Evolutionary conservation across 30 jellyfish, hydroid and myxozoan genomes (phyloP).

Genomic region (Clytia hemisphaerica): DNA sequence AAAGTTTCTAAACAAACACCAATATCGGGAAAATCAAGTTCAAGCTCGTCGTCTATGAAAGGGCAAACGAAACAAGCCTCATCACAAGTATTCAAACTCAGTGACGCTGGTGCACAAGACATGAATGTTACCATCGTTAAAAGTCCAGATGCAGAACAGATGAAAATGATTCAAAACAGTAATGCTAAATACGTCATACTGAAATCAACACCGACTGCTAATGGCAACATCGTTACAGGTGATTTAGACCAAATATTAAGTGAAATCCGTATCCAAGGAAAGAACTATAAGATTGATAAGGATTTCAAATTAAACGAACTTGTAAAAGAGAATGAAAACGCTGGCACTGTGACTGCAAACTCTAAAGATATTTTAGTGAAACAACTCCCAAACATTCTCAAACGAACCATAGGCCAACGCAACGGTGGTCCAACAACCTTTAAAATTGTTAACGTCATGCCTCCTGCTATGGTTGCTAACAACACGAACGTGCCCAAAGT

Average conservation of each 20-base stretch:
- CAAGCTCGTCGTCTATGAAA: no score
- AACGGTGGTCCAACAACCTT: slow-evolving; percentile 9
- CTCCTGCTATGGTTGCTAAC: no score
- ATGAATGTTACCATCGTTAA: no score
- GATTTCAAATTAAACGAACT: slow-evolving; percentile 16
- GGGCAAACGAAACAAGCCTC: no score
- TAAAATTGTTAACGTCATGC: slow-evolving; percentile 9
- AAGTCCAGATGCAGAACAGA: not conserved
- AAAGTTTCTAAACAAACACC: no score
- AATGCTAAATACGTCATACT: slow-evolving; percentile 9
- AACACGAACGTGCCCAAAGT: no score
- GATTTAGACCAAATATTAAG: not conserved
- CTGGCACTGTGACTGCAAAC: not conserved
- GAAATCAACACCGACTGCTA: not conserved
- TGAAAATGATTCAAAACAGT: not conserved
- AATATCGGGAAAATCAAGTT: no score
- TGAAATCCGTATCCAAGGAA: slow-evolving; percentile 3
- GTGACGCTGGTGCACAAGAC: no score
- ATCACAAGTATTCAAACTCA: no score
- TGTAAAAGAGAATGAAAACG: slow-evolving; percentile 19
- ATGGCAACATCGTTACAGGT: slow-evolving; percentile 16
- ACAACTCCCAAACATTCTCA: slow-evolving; percentile 7
- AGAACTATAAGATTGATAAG: slow-evolving; percentile 5
- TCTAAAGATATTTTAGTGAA: not conserved
- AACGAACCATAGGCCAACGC: slow-evolving; percentile 19